Evolutionary conservation across 2,113 vertebrate species (phyloP).

Genomic region (Telmatochromis sp.): DNA sequence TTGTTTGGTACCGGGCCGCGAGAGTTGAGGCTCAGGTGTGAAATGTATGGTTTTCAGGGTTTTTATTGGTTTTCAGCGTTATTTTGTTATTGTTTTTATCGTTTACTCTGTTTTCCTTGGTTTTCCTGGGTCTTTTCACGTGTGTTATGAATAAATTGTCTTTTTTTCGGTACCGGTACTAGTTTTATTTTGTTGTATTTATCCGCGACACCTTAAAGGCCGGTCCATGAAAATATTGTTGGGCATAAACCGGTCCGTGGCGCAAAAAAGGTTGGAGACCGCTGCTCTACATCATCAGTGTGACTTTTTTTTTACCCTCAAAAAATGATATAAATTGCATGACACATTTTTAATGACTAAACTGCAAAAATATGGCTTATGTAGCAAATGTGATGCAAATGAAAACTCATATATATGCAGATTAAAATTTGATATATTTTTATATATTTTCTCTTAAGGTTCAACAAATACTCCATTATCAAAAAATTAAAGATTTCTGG

Average conservation of each 20-base stretch:
- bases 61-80: accelerated
- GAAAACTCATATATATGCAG: not conserved
- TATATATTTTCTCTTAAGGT: not conserved
- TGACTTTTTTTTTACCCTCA: not conserved
- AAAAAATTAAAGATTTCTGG: not conserved
- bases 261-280: no score
- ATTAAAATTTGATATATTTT: not conserved
- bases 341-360: not conserved
- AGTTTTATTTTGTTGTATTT: no score
- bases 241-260: no score
- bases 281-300: not conserved
- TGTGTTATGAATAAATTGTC: no score
- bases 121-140: accelerated
- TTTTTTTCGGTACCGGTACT: no score
- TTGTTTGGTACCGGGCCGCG: accelerated
- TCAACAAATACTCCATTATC: not conserved
- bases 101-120: accelerated
- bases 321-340: not conserved
- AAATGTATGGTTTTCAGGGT: no score
- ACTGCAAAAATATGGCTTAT: not conserved
- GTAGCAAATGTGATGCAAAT: not conserved
- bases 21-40: no score
- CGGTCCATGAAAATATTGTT: accelerated
- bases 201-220: no score
- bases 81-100: no score